These are phyloP conservation scores for Girardia tigrina DNA, from an alignment of 2,888 invertebrate species.

Conservation along the genomic window DNA sequence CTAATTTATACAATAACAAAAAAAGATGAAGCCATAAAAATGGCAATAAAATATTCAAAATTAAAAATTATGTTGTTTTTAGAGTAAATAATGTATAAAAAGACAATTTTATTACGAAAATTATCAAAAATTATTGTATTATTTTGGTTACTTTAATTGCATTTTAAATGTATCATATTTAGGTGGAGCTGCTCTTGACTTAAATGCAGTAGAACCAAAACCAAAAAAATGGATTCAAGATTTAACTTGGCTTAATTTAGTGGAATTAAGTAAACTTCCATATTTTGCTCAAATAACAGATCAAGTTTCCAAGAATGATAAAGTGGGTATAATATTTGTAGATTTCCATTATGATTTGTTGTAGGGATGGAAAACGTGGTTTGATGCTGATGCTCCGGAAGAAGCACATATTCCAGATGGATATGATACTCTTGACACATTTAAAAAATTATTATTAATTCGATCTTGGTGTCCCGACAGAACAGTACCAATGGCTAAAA, in stretches of 20 bases:
- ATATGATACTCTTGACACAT: constrained; percentile 43
- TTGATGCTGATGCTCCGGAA: constrained; percentile 50
- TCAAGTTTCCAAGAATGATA: constrained; percentile 49
- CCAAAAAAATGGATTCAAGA: constrained; percentile 51
- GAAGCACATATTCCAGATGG: constrained; percentile 48
- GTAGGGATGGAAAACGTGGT: constrained; percentile 51
- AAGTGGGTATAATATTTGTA: constrained; percentile 42
- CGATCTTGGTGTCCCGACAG: constrained; percentile 50
- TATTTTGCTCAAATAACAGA: constrained; percentile 49
- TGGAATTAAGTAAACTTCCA: constrained; percentile 48
- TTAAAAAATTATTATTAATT: constrained; percentile 48
- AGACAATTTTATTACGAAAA: too few species aligned
- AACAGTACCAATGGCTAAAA: constrained; percentile 49
- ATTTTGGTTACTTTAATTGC: too few species aligned
- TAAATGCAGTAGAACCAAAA: constrained; percentile 51
- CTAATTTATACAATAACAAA: neutral
- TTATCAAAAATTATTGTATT: too few species aligned
- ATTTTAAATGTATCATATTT: too few species aligned
- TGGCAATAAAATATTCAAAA: neutral
- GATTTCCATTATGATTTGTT: neutral
- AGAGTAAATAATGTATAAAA: neutral
- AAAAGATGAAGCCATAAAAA: neutral
- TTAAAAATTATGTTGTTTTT: neutral
- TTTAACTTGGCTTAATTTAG: constrained; percentile 51
- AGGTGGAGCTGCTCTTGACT: constrained; percentile 51